Percentiles rank a stretch among this genome's conserved stretches.
These are phyloP conservation scores for Brotula barbata DNA, from an alignment of 2,797 vertebrate species.

Conservation along the genomic window DNA sequence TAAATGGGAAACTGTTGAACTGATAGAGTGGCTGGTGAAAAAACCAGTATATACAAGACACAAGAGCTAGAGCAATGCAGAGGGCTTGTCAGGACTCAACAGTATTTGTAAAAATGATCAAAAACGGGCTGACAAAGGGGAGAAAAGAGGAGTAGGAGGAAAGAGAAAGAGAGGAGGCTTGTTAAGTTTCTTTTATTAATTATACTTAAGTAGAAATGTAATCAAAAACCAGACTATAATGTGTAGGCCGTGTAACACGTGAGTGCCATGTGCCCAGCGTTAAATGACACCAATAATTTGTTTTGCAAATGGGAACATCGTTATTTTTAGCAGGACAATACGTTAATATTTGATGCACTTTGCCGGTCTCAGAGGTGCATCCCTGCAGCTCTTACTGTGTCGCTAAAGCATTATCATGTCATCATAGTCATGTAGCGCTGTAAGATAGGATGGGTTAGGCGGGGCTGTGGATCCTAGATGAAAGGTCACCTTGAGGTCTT, in stretches of 20 bases:
- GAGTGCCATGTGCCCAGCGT: constrained; percentile 6
- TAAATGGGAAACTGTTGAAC: constrained; percentile 58
- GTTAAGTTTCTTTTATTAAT: too few species aligned
- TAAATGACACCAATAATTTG: constrained; percentile 23
- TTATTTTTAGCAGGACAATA: constrained; percentile 71
- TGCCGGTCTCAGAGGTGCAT: too few species aligned
- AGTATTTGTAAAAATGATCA: constrained; percentile 44
- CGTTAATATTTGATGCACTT: too few species aligned
- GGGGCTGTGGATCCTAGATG: constrained; percentile 3
- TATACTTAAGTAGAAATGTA: too few species aligned
- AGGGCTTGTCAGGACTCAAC: constrained; percentile 3
- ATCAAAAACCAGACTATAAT: too few species aligned
- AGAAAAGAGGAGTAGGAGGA: neutral
- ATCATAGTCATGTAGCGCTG: constrained; percentile 42
- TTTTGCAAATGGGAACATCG: constrained; percentile 55
- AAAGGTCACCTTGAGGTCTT: constrained; percentile 26
- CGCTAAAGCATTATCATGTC: constrained; percentile 63
- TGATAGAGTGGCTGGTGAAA: constrained; percentile 35
- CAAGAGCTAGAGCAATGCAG: constrained; percentile 30
- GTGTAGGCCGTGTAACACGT: neutral
- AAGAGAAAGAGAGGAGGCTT: too few species aligned
- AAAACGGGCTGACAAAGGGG: constrained; percentile 10
- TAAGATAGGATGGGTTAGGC: constrained; percentile 6
- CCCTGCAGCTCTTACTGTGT: constrained; percentile 44
- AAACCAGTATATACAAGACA: neutral